phyloP scores from a whole-genome alignment of 2,797 vertebrate genomes.

The Acanthornis magna region DNA sequence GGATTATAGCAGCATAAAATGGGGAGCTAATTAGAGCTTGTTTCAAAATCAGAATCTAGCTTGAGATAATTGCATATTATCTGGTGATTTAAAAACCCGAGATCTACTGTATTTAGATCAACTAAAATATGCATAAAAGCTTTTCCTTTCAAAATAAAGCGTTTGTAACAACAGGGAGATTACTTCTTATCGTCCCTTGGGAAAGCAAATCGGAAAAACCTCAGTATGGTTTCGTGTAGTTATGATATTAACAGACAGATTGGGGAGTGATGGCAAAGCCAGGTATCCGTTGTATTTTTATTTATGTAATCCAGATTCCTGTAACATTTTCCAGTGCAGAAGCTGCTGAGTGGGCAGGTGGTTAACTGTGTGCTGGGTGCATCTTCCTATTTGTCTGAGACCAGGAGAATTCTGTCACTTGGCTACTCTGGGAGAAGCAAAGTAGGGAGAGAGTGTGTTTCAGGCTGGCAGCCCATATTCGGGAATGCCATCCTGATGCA shows the following conservation, averaged over 20 bases:
- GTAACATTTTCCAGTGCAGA: neutral
- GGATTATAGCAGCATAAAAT: constrained; percentile 66
- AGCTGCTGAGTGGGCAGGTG: neutral
- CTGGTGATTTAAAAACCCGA: constrained; percentile 61
- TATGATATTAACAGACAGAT: neutral
- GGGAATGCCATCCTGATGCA: rapidly evolving
- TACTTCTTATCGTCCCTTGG: constrained; percentile 59
- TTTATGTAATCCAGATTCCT: neutral
- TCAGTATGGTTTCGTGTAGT: neutral
- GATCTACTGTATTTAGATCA: constrained; percentile 55
- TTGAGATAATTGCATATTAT: constrained; percentile 55
- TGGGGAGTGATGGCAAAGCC: neutral
- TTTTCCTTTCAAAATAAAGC: constrained; percentile 64
- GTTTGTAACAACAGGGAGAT: constrained; percentile 51
- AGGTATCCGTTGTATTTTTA: neutral
- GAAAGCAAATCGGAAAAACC: neutral
- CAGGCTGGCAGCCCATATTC: neutral
- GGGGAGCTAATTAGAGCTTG: constrained; percentile 57
- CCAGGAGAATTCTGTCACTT: neutral
- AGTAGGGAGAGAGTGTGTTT: neutral
- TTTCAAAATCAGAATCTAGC: constrained; percentile 60
- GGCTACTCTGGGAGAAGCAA: neutral
- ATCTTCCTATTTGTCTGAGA: neutral
- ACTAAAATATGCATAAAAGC: constrained; percentile 54
- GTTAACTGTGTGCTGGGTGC: neutral